Evolutionary conservation across 37 sponge, comb jelly and placozoan species (phyloP).

Genomic region (Lycopodina hypogea): DNA sequence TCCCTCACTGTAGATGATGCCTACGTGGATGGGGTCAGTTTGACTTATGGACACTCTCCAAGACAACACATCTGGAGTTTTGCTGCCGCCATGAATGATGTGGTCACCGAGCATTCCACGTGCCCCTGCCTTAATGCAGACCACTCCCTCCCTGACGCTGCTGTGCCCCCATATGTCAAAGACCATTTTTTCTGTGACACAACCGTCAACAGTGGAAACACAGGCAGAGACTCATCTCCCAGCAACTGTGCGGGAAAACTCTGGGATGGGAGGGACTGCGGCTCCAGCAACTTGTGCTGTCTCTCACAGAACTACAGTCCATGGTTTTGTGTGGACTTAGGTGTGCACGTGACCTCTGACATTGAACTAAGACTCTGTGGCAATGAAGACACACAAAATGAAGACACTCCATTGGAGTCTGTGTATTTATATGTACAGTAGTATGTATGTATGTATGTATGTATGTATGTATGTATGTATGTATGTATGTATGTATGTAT

Average conservation of each 20-base stretch:
- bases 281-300: slow-evolving; percentile 40
- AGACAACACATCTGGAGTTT: slow-evolving; percentile 56
- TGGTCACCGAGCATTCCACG: neutral
- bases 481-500: neutral
- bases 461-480: neutral
- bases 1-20: slow-evolving; percentile 17
- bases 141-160: neutral
- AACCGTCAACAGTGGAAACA: neutral
- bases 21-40: slow-evolving; percentile 49
- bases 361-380: slow-evolving; percentile 54
- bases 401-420: slow-evolving; percentile 50
- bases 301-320: neutral
- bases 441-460: neutral
- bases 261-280: slow-evolving; percentile 58
- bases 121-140: slow-evolving; percentile 40
- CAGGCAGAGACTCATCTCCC: neutral
- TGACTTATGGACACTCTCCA: slow-evolving; percentile 16
- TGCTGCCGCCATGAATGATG: slow-evolving; percentile 49
- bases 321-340: slow-evolving; percentile 36
- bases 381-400: slow-evolving; percentile 34
- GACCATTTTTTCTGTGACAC: slow-evolving; percentile 54
- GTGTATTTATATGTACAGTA: slow-evolving; percentile 45
- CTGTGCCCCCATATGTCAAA: slow-evolving; percentile 22
- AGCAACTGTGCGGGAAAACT: slow-evolving; percentile 20
- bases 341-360: neutral